phyloP scores from a whole-genome alignment of 2,888 invertebrate species.

The Tachystola acroxantha region DNA sequence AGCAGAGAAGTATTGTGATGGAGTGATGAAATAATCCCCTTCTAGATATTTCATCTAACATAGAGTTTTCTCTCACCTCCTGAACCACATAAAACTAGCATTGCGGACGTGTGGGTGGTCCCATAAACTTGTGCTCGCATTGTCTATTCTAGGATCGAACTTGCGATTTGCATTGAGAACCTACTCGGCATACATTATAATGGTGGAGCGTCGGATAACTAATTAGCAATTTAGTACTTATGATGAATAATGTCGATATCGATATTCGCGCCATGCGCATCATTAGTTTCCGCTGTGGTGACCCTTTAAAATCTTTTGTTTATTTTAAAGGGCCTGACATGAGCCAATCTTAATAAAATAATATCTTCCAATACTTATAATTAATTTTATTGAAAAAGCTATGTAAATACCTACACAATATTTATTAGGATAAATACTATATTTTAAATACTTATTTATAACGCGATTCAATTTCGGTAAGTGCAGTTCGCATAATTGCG shows the following conservation, averaged over 20 bases:
- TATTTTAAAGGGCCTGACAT: no score
- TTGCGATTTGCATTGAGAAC: conserved; percentile 73
- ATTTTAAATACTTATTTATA: no score
- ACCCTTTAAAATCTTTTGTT: neutral
- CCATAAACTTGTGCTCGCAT: conserved; percentile 66
- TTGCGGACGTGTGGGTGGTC: conserved; percentile 67
- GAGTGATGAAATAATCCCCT: no score
- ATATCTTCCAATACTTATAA: no score
- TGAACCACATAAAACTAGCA: conserved; percentile 26
- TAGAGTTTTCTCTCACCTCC: neutral
- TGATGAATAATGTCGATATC: conserved; percentile 46
- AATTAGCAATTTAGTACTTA: conserved; percentile 70
- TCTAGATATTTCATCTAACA: no score
- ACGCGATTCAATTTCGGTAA: no score
- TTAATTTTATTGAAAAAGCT: no score
- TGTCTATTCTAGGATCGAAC: conserved; percentile 76
- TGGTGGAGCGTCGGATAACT: conserved; percentile 52
- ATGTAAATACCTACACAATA: no score
- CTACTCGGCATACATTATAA: conserved; percentile 70
- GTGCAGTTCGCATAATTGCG: no score
- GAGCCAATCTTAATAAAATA: no score
- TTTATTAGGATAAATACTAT: no score
- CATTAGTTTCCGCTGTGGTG: conserved; percentile 46
- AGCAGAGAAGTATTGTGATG: no score
- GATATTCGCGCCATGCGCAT: conserved; percentile 58